phyloP scores from a whole-genome alignment of 2,888 invertebrate species.

The Dione juno region DNA sequence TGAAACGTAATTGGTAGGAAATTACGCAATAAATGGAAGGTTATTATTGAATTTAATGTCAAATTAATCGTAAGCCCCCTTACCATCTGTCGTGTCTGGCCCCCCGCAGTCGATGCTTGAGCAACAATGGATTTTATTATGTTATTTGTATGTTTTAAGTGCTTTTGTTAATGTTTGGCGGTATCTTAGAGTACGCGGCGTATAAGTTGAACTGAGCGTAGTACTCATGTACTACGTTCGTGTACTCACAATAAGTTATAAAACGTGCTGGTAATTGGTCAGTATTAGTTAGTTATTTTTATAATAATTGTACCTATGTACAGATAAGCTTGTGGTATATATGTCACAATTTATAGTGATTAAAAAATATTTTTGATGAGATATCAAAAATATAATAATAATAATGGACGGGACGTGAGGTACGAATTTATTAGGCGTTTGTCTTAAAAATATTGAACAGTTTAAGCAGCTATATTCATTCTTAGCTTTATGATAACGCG shows the following conservation, averaged over 20 bases:
- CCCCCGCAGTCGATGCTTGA: constrained; percentile 47
- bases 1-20: constrained; percentile 82
- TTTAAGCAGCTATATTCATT: not conserved
- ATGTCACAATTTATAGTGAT: no score
- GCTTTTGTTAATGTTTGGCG: constrained; percentile 40
- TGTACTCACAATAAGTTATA: not conserved
- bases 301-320: no score
- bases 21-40: constrained; percentile 82
- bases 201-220: not conserved
- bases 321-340: no score
- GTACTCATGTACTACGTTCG: not conserved
- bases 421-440: no score
- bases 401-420: no score
- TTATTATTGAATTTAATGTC: constrained; percentile 84
- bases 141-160: constrained; percentile 50
- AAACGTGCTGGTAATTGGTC: not conserved
- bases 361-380: no score
- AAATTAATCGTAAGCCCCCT: constrained; percentile 76
- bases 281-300: not conserved
- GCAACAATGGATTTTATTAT: constrained; percentile 55
- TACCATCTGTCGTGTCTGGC: constrained; percentile 73
- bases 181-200: constrained; percentile 7
- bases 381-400: no score
- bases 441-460: no score
- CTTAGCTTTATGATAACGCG: not conserved